Percentiles rank a stretch among this genome's conserved stretches.
These are phyloP conservation scores for Tuta absoluta DNA, from an alignment of 2,888 invertebrate species.

Conservation along the genomic window DNA sequence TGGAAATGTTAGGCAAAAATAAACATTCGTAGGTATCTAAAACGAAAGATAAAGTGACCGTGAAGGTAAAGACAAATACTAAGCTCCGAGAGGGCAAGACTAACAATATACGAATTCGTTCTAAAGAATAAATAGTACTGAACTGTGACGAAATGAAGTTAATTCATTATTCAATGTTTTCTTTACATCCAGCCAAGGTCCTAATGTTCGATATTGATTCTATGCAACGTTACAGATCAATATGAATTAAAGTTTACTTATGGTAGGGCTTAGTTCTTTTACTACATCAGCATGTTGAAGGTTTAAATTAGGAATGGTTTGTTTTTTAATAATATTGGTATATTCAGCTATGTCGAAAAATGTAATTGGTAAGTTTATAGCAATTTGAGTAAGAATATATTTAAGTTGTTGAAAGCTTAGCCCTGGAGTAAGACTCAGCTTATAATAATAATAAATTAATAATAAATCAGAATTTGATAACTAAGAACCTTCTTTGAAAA, in stretches of 20 bases:
- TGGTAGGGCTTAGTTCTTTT: background rate
- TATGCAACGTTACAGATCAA: background rate
- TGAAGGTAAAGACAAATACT: conserved; percentile 14
- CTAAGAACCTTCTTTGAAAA: too few relatives aligned
- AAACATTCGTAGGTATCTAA: too few relatives aligned
- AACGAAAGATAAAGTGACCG: conserved; percentile 5
- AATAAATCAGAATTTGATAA: too few relatives aligned
- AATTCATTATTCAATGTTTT: conserved; percentile 5
- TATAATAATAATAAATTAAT: too few relatives aligned
- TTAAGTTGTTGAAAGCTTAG: too few relatives aligned
- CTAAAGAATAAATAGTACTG: background rate
- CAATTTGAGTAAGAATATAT: too few relatives aligned
- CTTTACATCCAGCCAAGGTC: background rate
- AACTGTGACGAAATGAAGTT: background rate
- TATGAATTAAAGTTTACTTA: background rate
- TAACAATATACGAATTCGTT: conserved; percentile 5
- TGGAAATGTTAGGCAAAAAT: too few relatives aligned
- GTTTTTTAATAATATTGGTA: background rate
- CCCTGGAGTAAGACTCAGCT: too few relatives aligned
- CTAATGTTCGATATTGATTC: background rate
- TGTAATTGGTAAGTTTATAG: too few relatives aligned
- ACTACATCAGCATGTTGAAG: background rate
- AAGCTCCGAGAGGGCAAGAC: background rate
- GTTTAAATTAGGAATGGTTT: background rate
- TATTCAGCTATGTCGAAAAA: too few relatives aligned